Evolutionary conservation across 2,797 vertebrate species (phyloP), one percentile per base, ranked within the genome.

Genomic region (Crotalus adamanteus): DNA sequence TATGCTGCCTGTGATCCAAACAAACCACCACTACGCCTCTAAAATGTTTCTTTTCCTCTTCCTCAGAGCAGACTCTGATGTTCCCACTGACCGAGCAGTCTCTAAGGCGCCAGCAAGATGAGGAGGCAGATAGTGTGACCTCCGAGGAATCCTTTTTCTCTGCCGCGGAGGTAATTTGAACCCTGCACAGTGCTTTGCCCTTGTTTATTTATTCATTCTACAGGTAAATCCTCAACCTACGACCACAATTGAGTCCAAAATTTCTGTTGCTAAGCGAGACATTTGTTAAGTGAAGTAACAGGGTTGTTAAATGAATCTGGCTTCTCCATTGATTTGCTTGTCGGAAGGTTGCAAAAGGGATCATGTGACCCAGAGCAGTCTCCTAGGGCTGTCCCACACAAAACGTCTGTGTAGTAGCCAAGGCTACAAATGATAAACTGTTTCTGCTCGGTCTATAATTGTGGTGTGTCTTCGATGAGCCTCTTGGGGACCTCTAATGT

Each of bases 81-180:
- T 97, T 99, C 94, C 99, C 99, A 0, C 91, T 98, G 91, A 95
- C 98, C 0, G 99, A 98, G 69, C 98, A 98, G 93, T 98, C 98
- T 0, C 93, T 98, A 94, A 94, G 93, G 14, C 97, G 98, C 6
- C 97, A 95, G 47, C 90, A 59, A 1, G 53, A 98, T 97, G 0
- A 98, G 0, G 99, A 99, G 0, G 98, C 98, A 3, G 97, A 98
- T 57, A 99, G 98, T 37, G 97, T 99, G 47, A 94, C 98, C 31
- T 99, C 99, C 0, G 99, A 99, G 1, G 99, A 99, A 5, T 99
- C 99, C 87, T 99, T 99, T 96, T 99, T 99, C 97, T 99, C 99
- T 0, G 99, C 99, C 53, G 99, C 98, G 1, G 99, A 99, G 98
- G 99, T 99, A 90, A 95, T 61, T 31, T 0, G 3, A 63, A 65